phyloP scores from a whole-genome alignment of 2,888 invertebrate species.

The Cistogaster globosa region DNA sequence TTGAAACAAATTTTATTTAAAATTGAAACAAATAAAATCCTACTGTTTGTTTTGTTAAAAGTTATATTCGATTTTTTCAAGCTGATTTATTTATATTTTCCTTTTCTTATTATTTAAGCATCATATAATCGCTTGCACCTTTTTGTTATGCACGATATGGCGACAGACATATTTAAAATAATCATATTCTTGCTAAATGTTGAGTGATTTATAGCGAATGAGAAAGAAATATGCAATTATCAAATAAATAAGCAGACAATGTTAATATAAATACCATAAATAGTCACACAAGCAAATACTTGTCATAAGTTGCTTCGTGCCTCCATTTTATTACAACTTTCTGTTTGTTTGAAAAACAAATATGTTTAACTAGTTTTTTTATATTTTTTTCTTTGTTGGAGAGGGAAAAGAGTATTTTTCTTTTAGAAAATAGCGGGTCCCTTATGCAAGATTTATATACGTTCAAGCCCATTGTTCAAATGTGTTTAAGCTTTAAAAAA shows the following conservation, averaged over 20 bases:
- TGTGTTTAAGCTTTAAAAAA: too few relatives aligned
- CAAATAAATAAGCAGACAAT: background rate
- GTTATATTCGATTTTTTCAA: constrained; percentile 12
- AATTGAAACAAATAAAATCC: background rate
- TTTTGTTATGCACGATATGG: background rate
- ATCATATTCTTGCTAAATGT: constrained; percentile 36
- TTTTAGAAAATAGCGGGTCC: background rate
- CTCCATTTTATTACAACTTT: constrained; percentile 3
- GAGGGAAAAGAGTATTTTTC: constrained; percentile 8
- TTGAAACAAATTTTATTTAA: too few relatives aligned
- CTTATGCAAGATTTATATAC: too few relatives aligned
- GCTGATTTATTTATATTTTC: background rate
- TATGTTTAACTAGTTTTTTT: background rate
- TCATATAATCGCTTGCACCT: background rate
- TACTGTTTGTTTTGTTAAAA: background rate
- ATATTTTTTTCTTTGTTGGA: background rate
- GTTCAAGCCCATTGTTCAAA: too few relatives aligned
- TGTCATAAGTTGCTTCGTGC: background rate
- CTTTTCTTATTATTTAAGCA: background rate
- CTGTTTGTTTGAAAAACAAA: constrained; percentile 17
- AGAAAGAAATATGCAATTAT: constrained; percentile 10
- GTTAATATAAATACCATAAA: background rate
- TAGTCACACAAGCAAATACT: background rate
- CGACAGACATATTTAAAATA: background rate
- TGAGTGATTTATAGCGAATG: constrained; percentile 51